phyloP scores from a whole-genome alignment of 2,888 invertebrate species.

The Hypomecis punctinalis region DNA sequence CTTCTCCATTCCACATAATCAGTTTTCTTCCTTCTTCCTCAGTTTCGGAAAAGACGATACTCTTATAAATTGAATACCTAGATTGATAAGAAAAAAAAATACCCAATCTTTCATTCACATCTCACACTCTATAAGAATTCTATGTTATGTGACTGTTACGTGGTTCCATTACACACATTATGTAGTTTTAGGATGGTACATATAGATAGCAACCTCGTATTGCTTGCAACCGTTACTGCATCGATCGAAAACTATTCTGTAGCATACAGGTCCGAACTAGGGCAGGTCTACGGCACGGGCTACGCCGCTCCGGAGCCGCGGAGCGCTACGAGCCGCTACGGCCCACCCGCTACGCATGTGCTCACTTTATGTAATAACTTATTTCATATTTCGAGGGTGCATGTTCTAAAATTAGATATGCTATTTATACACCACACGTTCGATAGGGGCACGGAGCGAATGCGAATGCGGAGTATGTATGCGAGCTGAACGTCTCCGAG shows the following conservation, averaged over 20 bases:
- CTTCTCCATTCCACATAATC: too few relatives aligned
- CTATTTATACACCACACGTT: conserved; percentile 35
- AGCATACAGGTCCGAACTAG: conserved; percentile 34
- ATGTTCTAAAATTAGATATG: conserved; percentile 35
- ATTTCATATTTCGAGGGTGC: conserved; percentile 13
- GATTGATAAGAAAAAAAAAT: too few relatives aligned
- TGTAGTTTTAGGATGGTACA: background rate
- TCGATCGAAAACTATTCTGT: conserved; percentile 43
- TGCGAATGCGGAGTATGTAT: conserved; percentile 12
- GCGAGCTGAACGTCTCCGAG: background rate
- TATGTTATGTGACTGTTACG: too few relatives aligned
- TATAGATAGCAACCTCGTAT: background rate
- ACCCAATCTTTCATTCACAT: too few relatives aligned
- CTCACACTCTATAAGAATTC: too few relatives aligned
- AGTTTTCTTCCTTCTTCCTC: too few relatives aligned
- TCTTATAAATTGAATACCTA: too few relatives aligned
- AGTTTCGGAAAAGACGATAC: too few relatives aligned
- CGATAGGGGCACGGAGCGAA: conserved; percentile 24
- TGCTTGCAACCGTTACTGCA: conserved; percentile 29
- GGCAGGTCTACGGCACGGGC: conserved; percentile 36
- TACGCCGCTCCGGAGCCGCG: conserved; percentile 50
- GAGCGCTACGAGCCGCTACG: conserved; percentile 50
- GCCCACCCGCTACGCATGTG: conserved; percentile 54
- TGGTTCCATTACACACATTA: background rate
- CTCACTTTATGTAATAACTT: conserved; percentile 36